phyloP scores from a whole-genome alignment of 2,888 invertebrate genomes.

The Xylota segnis region DNA sequence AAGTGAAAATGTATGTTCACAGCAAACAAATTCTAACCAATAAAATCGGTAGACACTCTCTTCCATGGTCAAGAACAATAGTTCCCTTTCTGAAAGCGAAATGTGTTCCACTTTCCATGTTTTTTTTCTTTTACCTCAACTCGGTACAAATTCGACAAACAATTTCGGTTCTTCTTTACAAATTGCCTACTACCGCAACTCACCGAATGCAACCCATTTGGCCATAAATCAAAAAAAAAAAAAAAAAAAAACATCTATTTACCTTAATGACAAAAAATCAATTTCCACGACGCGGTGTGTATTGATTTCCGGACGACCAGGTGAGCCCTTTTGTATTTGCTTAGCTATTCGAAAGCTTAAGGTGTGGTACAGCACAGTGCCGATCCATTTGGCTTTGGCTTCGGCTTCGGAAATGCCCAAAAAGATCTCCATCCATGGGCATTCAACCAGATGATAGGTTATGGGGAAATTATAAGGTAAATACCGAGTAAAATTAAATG shows the following conservation, averaged over 20 bases:
- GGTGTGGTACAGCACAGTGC: conserved; percentile 47
- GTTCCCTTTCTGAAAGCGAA: not conserved
- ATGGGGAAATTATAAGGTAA: conserved; percentile 33
- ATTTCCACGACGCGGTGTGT: conserved; percentile 14
- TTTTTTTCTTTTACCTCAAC: not conserved
- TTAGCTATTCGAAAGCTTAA: conserved; percentile 52
- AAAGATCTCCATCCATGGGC: conserved; percentile 32
- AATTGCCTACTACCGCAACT: conserved; percentile 16
- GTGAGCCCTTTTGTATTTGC: conserved; percentile 62
- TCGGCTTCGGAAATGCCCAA: conserved; percentile 23
- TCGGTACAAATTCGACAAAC: conserved; percentile 33
- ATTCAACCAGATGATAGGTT: conserved; percentile 42
- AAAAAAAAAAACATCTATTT: too few species aligned
- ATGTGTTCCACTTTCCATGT: conserved; percentile 39
- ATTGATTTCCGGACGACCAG: conserved; percentile 40
- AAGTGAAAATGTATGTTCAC: too few species aligned
- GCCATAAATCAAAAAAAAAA: conserved; percentile 36
- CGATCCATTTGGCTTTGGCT: conserved; percentile 29
- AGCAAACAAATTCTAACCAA: too few species aligned
- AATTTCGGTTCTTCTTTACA: conserved; percentile 3
- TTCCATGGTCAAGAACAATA: not conserved
- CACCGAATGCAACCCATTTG: conserved; percentile 23
- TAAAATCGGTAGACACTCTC: too few species aligned
- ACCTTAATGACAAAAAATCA: conserved; percentile 39
- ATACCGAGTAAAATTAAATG: not conserved